Percentiles rank a stretch among this genome's conserved stretches.
These are phyloP conservation scores for Perca schrenkii DNA, from an alignment of 2,113 vertebrate species.

Conservation along the genomic window DNA sequence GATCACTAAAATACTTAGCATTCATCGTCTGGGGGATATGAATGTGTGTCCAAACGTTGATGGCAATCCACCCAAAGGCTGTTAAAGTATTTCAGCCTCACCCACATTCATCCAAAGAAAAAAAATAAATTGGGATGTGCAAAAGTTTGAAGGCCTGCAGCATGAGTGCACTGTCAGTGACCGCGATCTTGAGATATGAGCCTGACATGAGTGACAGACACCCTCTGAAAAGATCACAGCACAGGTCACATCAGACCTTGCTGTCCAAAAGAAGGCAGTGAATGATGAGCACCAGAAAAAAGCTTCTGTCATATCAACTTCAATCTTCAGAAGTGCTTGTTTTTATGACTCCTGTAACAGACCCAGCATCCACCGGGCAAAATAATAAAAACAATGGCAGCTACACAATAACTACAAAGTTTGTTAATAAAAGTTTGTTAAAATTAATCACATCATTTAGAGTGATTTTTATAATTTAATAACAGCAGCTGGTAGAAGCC, in stretches of 20 bases:
- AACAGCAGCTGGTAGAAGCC: conserved; percentile 65
- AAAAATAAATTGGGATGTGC: neutral
- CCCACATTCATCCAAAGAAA: neutral
- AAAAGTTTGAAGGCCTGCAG: neutral
- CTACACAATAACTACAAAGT: conserved; percentile 19
- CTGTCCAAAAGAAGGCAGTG: conserved; percentile 14
- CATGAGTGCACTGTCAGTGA: neutral
- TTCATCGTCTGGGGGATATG: neutral
- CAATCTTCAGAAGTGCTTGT: conserved; percentile 23
- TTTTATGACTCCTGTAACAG: conserved; percentile 17
- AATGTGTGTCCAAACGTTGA: neutral
- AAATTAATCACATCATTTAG: conserved; percentile 44
- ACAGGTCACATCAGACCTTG: conserved; percentile 33
- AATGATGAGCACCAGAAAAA: neutral
- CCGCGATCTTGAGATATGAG: conserved; percentile 4
- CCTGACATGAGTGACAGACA: conserved; percentile 43
- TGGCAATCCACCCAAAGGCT: neutral
- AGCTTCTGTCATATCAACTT: conserved; percentile 1
- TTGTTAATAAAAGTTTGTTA: conserved; percentile 46
- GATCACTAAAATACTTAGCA: no score
- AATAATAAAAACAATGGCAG: neutral
- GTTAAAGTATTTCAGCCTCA: neutral
- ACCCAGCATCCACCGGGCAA: neutral
- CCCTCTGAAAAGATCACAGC: conserved; percentile 37
- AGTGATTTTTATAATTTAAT: conserved; percentile 61